Percentiles rank a stretch among this genome's conserved stretches.
phyloP scores from a whole-genome alignment of 1,140 invertebrate genomes.

The Lutraria rhynchaena region DNA sequence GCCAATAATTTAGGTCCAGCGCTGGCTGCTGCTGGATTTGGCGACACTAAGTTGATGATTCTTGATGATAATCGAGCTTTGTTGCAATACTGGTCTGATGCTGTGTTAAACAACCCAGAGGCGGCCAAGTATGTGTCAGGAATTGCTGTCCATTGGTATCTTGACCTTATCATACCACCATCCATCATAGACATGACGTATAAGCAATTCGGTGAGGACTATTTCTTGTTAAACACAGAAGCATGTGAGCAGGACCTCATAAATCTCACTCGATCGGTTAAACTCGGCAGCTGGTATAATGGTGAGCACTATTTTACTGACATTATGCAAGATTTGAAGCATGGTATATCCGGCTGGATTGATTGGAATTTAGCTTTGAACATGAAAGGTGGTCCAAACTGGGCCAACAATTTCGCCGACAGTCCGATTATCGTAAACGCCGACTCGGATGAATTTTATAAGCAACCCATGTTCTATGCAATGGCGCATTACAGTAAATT shows the following conservation, averaged over 20 bases:
- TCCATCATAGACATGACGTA: conserved; percentile 84
- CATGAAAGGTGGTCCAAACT: conserved; percentile 91
- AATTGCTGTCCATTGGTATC: conserved; percentile 91
- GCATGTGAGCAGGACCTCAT: conserved; percentile 83
- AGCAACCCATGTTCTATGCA: conserved; percentile 94
- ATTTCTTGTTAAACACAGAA: conserved; percentile 90
- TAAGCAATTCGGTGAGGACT: conserved; percentile 85
- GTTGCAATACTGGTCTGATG: conserved; percentile 86
- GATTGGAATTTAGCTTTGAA: conserved; percentile 95
- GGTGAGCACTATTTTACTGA: conserved; percentile 87
- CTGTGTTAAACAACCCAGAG: conserved; percentile 79
- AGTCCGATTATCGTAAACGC: conserved; percentile 89
- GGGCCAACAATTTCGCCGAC: conserved; percentile 90
- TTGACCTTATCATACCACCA: conserved; percentile 85
- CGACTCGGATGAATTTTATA: conserved; percentile 89
- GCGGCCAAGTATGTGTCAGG: conserved; percentile 89
- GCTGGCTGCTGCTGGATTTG: conserved; percentile 84
- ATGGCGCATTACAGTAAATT: conserved; percentile 88
- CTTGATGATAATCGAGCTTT: conserved; percentile 88
- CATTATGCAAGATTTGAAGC: conserved; percentile 88
- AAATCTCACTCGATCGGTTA: conserved; percentile 79
- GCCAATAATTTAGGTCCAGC: conserved; percentile 87
- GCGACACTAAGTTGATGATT: conserved; percentile 86
- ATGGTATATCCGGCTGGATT: conserved; percentile 88
- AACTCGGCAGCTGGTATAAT: conserved; percentile 89